Evolutionary conservation across 2,797 vertebrate genomes (phyloP).

Genomic region (Anabacerthia variegaticeps): DNA sequence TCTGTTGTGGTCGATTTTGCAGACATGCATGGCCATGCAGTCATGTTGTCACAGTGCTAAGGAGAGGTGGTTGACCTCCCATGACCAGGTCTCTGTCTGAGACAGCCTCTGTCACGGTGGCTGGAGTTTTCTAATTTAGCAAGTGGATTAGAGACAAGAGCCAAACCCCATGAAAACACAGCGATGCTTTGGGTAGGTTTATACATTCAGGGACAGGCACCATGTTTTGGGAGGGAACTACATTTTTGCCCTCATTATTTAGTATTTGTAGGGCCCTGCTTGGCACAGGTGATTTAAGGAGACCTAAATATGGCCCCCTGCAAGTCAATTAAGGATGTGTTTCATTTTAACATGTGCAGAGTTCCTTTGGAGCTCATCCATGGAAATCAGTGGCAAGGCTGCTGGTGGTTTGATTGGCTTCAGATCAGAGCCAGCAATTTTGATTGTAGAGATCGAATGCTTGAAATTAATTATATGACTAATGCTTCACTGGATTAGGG

Average conservation of each 20-base stretch:
- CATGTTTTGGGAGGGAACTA: not conserved
- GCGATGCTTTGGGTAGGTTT: not conserved
- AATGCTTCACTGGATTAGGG: conserved; percentile 53
- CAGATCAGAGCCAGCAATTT: conserved; percentile 56
- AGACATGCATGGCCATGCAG: not conserved
- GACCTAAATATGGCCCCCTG: conserved; percentile 34
- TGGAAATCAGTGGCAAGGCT: conserved; percentile 49
- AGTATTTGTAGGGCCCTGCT: not conserved
- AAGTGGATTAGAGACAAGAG: not conserved
- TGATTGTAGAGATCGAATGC: conserved; percentile 60
- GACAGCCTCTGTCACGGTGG: not conserved
- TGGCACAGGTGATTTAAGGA: conserved; percentile 18
- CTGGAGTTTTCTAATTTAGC: not conserved
- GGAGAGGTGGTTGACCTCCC: not conserved
- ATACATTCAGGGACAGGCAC: not conserved
- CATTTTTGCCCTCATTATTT: not conserved
- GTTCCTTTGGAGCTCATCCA: conserved; percentile 53
- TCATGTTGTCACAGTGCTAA: not conserved
- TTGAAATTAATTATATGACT: conserved; percentile 62
- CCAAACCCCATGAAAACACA: not conserved
- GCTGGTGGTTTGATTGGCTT: conserved; percentile 65
- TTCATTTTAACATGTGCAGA: conserved; percentile 48
- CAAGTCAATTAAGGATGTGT: conserved; percentile 50
- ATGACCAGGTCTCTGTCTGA: not conserved
- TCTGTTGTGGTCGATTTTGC: not conserved